Conservation (phyloP, 1,140 invertebrate species). For the Geopemphigus sp. region DNA sequence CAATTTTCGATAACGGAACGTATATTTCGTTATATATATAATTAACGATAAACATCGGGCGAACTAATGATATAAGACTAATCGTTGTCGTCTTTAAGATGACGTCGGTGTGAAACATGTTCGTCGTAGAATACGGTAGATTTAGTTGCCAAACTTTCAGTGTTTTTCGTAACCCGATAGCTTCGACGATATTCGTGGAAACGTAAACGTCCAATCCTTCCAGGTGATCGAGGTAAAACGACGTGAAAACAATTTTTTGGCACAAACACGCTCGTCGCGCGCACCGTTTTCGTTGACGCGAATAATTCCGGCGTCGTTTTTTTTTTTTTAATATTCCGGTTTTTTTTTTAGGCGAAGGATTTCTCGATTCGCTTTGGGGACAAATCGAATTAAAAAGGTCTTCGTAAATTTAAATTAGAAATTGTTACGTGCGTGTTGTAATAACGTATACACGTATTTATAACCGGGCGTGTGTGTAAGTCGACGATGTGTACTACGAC, state of each 20-base stretch:
- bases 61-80: no score
- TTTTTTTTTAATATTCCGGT: no score
- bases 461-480: no score
- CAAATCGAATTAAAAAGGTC: no score
- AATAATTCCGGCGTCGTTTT: slow-evolving; percentile 12
- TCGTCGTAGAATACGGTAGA: not conserved
- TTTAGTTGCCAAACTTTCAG: not conserved
- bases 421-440: no score
- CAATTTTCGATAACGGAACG: not conserved
- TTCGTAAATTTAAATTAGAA: no score
- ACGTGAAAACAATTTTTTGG: not conserved
- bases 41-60: no score
- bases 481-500: no score
- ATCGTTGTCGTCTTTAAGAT: not conserved
- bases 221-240: not conserved
- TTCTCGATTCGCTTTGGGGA: not conserved
- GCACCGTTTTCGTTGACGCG: not conserved
- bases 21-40: no score
- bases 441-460: no score
- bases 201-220: not conserved
- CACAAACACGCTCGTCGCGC: not conserved
- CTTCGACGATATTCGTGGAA: not conserved
- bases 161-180: slow-evolving; percentile 2
- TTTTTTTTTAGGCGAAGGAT: slow-evolving; percentile 30
- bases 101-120: not conserved